These are phyloP conservation scores for Parnassius smintheus DNA, from an alignment of 2,888 invertebrate genomes.

Conservation along the genomic window DNA sequence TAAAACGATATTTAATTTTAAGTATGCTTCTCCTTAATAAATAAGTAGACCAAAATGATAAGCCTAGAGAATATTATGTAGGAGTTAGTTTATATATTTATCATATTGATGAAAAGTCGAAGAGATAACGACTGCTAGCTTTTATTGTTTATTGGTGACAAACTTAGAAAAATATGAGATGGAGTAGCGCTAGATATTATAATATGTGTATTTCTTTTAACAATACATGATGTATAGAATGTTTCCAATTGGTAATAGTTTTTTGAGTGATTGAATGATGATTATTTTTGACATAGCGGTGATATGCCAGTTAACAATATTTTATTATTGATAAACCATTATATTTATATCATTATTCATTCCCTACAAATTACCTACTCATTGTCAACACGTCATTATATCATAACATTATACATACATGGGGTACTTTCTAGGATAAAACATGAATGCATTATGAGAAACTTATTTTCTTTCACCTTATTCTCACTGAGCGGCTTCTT, in stretches of 20 bases:
- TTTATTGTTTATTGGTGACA: constrained; percentile 12
- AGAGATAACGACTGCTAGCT: constrained; percentile 26
- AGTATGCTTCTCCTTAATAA: constrained; percentile 71
- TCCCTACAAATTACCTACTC: constrained; percentile 3
- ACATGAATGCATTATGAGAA: too few species aligned
- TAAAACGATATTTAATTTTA: constrained; percentile 41
- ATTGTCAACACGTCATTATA: constrained; percentile 15
- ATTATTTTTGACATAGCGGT: background rate
- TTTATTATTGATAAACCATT: constrained; percentile 28
- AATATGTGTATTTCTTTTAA: constrained; percentile 13
- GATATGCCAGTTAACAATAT: constrained; percentile 21
- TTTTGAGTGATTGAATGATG: background rate
- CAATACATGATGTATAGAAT: background rate
- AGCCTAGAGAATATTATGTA: constrained; percentile 57
- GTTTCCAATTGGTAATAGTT: background rate
- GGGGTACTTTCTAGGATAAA: background rate
- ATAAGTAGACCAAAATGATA: constrained; percentile 63
- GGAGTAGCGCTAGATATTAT: constrained; percentile 22
- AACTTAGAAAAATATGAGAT: constrained; percentile 11
- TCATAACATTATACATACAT: constrained; percentile 7
- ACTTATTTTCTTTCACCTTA: background rate
- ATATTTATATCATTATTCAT: constrained; percentile 26
- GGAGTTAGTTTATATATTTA: constrained; percentile 58
- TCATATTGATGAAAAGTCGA: constrained; percentile 35
- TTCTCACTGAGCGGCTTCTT: constrained; percentile 51